phyloP scores from a whole-genome alignment of 2,888 invertebrate genomes.

The Aphodius sticticus region DNA sequence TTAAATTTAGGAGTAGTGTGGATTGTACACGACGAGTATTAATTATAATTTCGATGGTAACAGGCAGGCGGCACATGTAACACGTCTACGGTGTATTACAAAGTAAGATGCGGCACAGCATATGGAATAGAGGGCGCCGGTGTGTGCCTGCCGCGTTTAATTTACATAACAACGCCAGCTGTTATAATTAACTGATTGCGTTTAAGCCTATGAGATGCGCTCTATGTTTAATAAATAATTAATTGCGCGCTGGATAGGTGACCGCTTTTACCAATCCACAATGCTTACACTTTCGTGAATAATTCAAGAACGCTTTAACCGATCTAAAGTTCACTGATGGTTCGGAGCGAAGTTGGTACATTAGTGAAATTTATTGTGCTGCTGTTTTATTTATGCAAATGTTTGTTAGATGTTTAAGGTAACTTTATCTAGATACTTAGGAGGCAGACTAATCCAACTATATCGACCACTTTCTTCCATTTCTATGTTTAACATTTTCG shows the following conservation, averaged over 20 bases:
- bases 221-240: not conserved
- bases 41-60: not conserved
- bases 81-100: not conserved
- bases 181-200: slow-evolving; percentile 4
- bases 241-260: not conserved
- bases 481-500: no score
- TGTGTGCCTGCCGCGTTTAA: not conserved
- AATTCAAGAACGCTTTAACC: no score
- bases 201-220: not conserved
- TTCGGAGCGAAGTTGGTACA: no score
- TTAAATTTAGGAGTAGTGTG: not conserved
- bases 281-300: not conserved
- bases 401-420: not conserved
- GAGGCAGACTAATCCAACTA: no score
- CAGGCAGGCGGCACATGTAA: not conserved
- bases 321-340: no score
- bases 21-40: not conserved
- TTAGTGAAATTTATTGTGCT: not conserved
- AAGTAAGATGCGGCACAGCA: not conserved
- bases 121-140: not conserved
- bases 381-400: not conserved
- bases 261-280: not conserved
- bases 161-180: not conserved
- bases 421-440: no score
- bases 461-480: no score